These are phyloP conservation scores for Gadus chalcogrammus DNA, from an alignment of 2,113 vertebrate species.

Conservation along the genomic window DNA sequence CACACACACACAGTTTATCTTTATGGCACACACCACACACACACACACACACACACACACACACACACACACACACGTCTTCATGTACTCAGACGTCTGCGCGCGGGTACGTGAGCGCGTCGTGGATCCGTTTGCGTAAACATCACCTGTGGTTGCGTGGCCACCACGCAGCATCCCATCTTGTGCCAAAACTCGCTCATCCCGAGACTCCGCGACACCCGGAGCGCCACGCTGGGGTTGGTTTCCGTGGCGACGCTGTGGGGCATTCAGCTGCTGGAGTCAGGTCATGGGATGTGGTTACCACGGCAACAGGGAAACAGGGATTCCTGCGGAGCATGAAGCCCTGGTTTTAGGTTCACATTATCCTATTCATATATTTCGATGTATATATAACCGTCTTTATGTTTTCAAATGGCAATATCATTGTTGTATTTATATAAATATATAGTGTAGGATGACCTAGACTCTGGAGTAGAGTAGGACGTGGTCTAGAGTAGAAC, in stretches of 20 bases:
- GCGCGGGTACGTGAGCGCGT: background rate
- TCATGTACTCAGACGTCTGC: background rate
- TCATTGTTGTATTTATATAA: background rate
- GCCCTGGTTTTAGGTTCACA: no score
- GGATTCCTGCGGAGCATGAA: no score
- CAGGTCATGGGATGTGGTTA: no score
- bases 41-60: background rate
- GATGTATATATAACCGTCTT: background rate
- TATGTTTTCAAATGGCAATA: background rate
- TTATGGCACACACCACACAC: no score
- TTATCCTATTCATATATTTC: background rate
- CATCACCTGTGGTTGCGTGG: slow-evolving; percentile 88
- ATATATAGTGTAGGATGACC: background rate
- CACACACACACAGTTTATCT: slow-evolving; percentile 12
- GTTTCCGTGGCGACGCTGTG: no score
- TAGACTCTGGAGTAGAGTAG: no score
- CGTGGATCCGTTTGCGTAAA: background rate
- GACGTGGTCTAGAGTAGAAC: no score
- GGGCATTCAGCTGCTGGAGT: no score
- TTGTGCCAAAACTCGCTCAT: slow-evolving; percentile 98
- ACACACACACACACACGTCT: background rate
- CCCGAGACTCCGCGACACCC: slow-evolving; percentile 34
- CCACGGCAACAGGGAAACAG: no score
- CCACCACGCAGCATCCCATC: slow-evolving; percentile 89
- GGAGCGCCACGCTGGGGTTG: slow-evolving; percentile 40